A percentile compares a stretch with the other conserved stretches of the same genome.
Evolutionary conservation across 2,888 invertebrate genomes (phyloP).

Genomic region (Xestia ashworthii): DNA sequence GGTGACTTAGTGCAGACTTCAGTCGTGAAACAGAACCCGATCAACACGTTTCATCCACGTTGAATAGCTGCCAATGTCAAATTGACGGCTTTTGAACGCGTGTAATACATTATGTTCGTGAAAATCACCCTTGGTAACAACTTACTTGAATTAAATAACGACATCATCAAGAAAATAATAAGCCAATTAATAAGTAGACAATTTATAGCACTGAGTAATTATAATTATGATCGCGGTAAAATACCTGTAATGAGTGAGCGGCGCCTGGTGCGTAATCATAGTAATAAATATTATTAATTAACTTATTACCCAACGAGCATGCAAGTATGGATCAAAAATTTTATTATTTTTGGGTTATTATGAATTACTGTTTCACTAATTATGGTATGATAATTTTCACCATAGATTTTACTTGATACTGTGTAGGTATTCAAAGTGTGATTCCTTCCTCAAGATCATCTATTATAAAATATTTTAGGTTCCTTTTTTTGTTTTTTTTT

Average conservation of each 20-base stretch:
- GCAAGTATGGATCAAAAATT: constrained; percentile 8
- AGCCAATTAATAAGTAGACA: constrained; percentile 4
- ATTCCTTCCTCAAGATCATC: background rate
- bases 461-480: too few species aligned
- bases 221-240: constrained; percentile 21
- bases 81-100: background rate
- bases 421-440: background rate
- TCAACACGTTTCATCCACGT: too few species aligned
- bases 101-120: background rate
- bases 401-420: background rate
- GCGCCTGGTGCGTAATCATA: constrained; percentile 21
- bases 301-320: constrained; percentile 9
- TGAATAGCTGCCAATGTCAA: background rate
- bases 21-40: too few species aligned
- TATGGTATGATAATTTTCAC: background rate
- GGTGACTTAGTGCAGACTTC: too few species aligned
- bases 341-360: constrained; percentile 5
- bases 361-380: background rate
- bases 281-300: constrained; percentile 32
- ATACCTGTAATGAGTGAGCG: constrained; percentile 26
- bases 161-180: constrained; percentile 3
- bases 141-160: background rate
- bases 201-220: constrained; percentile 30
- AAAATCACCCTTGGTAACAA: background rate
- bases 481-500: too few species aligned